Conservation (phyloP, 1,140 invertebrate genomes). For the Coelopa frigida region DNA sequence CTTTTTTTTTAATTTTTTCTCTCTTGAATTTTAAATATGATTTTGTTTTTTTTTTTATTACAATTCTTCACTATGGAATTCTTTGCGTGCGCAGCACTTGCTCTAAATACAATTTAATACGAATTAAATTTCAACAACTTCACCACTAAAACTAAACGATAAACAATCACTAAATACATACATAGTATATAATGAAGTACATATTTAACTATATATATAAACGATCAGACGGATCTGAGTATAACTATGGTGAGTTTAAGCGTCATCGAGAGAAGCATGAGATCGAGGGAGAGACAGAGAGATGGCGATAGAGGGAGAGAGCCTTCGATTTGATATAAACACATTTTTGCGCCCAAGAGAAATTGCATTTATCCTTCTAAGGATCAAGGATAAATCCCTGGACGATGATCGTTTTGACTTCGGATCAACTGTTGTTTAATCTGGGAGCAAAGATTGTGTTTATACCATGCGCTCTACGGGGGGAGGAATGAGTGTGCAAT, state of each 20-base stretch:
- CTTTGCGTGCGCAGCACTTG: too few species aligned
- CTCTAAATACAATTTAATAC: not conserved
- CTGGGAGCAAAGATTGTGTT: too few species aligned
- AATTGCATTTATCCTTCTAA: slow-evolving; percentile 18
- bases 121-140: not conserved
- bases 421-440: too few species aligned
- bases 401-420: not conserved
- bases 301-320: not conserved
- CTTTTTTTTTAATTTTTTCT: slow-evolving; percentile 5
- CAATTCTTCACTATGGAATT: not conserved
- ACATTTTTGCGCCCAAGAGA: slow-evolving; percentile 13
- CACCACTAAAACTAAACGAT: not conserved
- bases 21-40: slow-evolving; percentile 1
- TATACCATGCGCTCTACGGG: too few species aligned
- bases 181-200: too few species aligned
- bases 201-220: too few species aligned
- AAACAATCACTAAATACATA: too few species aligned
- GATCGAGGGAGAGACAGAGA: too few species aligned
- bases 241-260: too few species aligned
- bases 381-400: slow-evolving; percentile 18
- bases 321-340: slow-evolving; percentile 7
- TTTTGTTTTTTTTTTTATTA: not conserved
- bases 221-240: too few species aligned
- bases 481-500: not conserved
- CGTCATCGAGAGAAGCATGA: too few species aligned